Evolutionary conservation across 2,797 vertebrate genomes (phyloP).

Genomic region (Xenentodon cancila): DNA sequence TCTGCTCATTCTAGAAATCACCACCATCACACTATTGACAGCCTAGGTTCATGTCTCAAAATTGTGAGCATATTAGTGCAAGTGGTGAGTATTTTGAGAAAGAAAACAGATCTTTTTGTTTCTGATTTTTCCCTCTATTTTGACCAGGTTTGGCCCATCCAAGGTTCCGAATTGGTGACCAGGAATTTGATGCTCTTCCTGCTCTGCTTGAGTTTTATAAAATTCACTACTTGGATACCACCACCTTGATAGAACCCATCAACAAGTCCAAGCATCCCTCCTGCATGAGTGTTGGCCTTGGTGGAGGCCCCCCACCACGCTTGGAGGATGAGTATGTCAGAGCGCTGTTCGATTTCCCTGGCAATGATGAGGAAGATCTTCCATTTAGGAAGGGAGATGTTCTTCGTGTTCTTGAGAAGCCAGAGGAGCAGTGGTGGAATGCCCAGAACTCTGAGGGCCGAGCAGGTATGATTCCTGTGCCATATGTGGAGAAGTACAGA

Average conservation of each 20-base stretch:
- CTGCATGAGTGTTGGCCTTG: constrained; percentile 55
- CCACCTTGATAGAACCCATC: constrained; percentile 97
- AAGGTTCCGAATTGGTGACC: constrained; percentile 96
- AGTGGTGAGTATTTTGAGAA: background rate
- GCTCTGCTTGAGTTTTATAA: constrained; percentile 99
- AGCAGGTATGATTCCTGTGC: constrained; percentile 97
- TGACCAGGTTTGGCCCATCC: constrained; percentile 84
- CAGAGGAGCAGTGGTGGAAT: constrained; percentile 99
- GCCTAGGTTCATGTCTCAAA: background rate
- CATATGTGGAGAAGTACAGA: constrained; percentile 97
- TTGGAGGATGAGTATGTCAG: constrained; percentile 94
- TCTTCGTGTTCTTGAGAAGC: constrained; percentile 94
- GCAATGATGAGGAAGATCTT: constrained; percentile 98
- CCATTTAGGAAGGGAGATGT: constrained; percentile 97
- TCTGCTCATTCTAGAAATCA: constrained; percentile 50
- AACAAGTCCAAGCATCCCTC: constrained; percentile 90
- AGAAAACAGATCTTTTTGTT: background rate
- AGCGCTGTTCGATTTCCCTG: constrained; percentile 97
- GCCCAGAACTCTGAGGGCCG: constrained; percentile 94
- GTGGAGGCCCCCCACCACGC: constrained; percentile 84
- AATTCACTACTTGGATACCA: constrained; percentile 99
- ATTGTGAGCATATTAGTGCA: background rate
- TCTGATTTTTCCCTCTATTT: constrained; percentile 1
- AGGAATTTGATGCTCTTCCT: constrained; percentile 96
- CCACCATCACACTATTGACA: constrained; percentile 28